These are phyloP conservation scores for Cheiracanthium punctorium DNA, from an alignment of 2,888 invertebrate genomes.

Conservation along the genomic window DNA sequence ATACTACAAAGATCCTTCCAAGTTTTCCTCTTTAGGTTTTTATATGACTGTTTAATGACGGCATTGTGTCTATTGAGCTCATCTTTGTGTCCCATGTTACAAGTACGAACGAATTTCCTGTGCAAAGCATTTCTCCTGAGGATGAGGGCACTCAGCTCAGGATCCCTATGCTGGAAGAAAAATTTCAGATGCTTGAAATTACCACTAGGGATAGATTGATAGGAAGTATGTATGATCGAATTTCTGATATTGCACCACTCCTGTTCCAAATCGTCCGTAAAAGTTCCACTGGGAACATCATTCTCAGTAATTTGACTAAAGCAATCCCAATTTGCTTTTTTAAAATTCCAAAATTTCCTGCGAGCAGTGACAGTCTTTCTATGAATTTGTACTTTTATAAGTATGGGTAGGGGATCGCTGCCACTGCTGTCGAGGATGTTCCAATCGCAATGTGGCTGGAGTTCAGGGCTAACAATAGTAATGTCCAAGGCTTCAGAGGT, in stretches of 20 bases:
- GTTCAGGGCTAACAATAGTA: not conserved
- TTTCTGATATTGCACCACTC: not conserved
- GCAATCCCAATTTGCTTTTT: slow-evolving; percentile 25
- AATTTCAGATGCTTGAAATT: slow-evolving; percentile 29
- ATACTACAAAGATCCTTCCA: slow-evolving; percentile 12
- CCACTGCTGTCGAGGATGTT: slow-evolving; percentile 9
- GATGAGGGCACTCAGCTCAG: too few species aligned
- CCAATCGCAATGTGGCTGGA: not conserved
- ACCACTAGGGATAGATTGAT: slow-evolving; percentile 26
- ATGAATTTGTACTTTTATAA: slow-evolving; percentile 1
- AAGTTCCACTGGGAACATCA: not conserved
- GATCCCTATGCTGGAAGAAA: slow-evolving; percentile 19
- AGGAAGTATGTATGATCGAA: slow-evolving; percentile 7
- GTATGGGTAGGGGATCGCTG: slow-evolving; percentile 35
- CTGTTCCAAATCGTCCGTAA: not conserved
- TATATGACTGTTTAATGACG: slow-evolving; percentile 6
- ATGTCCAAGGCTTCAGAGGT: slow-evolving; percentile 21
- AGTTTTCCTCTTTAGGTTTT: slow-evolving; percentile 1
- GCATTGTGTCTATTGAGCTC: slow-evolving; percentile 24
- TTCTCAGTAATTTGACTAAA: slow-evolving; percentile 12
- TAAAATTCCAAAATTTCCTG: slow-evolving; percentile 19
- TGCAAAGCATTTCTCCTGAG: too few species aligned
- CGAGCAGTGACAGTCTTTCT: not conserved
- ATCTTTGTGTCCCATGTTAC: not conserved
- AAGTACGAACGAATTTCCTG: not conserved